Evolutionary conservation across 1,140 invertebrate genomes (phyloP).

Genomic region (Listronotus oregonensis): DNA sequence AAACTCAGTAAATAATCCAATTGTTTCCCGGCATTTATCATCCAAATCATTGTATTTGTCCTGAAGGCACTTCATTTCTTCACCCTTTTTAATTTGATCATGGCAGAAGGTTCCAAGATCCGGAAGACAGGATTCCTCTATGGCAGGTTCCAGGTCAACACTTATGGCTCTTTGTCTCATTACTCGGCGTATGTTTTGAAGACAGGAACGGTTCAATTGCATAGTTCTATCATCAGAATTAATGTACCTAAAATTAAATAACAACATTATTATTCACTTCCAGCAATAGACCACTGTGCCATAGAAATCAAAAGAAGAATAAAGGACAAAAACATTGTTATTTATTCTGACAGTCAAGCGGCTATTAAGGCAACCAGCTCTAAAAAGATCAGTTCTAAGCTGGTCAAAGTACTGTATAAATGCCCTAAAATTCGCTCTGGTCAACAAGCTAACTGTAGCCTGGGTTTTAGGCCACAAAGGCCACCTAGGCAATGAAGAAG

Average conservation of each 20-base stretch:
- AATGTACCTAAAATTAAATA: constrained; percentile 64
- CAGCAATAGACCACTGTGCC: no score
- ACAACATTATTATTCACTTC: neutral
- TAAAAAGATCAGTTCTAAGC: no score
- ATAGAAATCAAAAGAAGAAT: no score
- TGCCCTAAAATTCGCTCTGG: no score
- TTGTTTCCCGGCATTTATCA: constrained; percentile 46
- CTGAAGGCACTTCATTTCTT: constrained; percentile 93
- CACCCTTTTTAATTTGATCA: constrained; percentile 80
- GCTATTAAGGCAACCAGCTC: no score
- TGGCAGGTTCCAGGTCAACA: constrained; percentile 91
- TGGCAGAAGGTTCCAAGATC: constrained; percentile 85
- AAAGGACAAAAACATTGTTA: no score
- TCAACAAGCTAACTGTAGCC: no score
- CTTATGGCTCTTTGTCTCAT: constrained; percentile 91
- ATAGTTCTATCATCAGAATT: constrained; percentile 73
- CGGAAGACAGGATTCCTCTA: constrained; percentile 87
- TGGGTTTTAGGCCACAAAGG: no score
- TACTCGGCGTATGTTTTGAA: constrained; percentile 83
- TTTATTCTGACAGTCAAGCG: no score
- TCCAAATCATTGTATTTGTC: constrained; percentile 77
- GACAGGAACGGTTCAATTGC: constrained; percentile 67
- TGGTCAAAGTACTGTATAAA: no score
- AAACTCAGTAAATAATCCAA: constrained; percentile 85
- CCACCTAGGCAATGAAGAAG: no score